A percentile compares a stretch with the other conserved stretches of the same genome.
These are phyloP conservation scores for Halcyon smyrnensis DNA, from an alignment of 2,797 vertebrate genomes.

Conservation along the genomic window DNA sequence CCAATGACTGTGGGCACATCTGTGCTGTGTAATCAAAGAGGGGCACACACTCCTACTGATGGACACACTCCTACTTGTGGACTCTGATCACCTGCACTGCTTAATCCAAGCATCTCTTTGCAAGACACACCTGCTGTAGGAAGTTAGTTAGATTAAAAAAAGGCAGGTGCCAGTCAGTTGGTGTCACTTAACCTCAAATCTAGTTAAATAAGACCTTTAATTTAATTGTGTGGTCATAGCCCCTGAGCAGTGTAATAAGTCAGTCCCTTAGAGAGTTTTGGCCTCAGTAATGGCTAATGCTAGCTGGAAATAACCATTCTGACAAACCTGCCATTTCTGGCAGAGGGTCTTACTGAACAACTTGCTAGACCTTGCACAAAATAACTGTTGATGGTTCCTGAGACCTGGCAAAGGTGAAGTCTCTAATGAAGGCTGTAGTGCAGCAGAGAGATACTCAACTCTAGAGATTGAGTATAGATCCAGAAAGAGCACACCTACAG, in stretches of 20 bases:
- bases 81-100: not conserved
- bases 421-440: not conserved
- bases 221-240: not conserved
- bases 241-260: not conserved
- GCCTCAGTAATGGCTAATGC: not conserved
- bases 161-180: not conserved
- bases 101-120: not conserved
- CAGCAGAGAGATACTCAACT: not conserved
- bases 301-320: not conserved
- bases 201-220: not conserved
- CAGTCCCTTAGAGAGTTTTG: not conserved
- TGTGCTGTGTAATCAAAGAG: not conserved
- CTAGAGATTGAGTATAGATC: not conserved
- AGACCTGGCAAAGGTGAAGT: not conserved
- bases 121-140: not conserved
- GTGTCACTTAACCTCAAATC: not conserved
- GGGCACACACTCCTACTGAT: not conserved
- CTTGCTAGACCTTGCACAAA: not conserved
- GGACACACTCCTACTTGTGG: no score
- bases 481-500: not conserved
- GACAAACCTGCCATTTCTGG: not conserved
- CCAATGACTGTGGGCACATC: fast-evolving
- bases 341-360: not conserved
- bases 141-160: not conserved
- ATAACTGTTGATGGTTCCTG: not conserved